These are phyloP conservation scores for Drosophila ustulata DNA, from an alignment of 2,888 invertebrate species.

Conservation along the genomic window DNA sequence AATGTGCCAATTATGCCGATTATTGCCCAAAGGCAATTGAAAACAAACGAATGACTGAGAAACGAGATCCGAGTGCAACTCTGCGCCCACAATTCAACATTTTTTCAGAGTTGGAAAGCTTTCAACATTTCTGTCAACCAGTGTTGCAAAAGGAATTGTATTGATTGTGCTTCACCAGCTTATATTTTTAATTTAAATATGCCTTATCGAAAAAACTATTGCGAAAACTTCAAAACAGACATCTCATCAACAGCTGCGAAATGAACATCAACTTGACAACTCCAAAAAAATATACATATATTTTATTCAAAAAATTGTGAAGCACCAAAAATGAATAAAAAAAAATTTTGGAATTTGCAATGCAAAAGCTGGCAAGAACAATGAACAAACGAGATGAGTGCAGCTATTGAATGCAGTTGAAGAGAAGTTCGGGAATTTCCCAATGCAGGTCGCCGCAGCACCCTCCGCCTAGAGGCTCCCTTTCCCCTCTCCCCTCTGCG, in stretches of 20 bases:
- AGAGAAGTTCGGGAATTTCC: background rate
- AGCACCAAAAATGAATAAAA: background rate
- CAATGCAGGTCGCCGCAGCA: background rate
- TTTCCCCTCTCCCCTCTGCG: background rate
- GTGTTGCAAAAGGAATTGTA: background rate
- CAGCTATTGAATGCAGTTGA: background rate
- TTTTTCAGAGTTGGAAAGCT: background rate
- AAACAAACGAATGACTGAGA: conserved; percentile 22
- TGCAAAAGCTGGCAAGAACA: background rate
- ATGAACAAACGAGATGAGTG: background rate
- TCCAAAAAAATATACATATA: background rate
- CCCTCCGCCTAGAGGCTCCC: background rate
- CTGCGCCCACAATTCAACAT: conserved; percentile 4
- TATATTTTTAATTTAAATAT: background rate
- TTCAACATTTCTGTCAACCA: background rate
- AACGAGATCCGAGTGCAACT: background rate
- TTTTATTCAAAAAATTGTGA: background rate
- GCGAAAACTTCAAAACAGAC: background rate
- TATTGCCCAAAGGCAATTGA: conserved; percentile 48
- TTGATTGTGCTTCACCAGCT: no score
- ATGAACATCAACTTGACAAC: no score
- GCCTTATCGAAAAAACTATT: background rate
- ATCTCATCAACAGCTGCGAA: no score
- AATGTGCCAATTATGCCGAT: conserved; percentile 66
- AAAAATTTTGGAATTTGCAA: background rate